Evolutionary conservation across 2,113 vertebrate species (phyloP), one percentile per base, ranked within the genome.

Genomic region (Odontophorus gujanensis): DNA sequence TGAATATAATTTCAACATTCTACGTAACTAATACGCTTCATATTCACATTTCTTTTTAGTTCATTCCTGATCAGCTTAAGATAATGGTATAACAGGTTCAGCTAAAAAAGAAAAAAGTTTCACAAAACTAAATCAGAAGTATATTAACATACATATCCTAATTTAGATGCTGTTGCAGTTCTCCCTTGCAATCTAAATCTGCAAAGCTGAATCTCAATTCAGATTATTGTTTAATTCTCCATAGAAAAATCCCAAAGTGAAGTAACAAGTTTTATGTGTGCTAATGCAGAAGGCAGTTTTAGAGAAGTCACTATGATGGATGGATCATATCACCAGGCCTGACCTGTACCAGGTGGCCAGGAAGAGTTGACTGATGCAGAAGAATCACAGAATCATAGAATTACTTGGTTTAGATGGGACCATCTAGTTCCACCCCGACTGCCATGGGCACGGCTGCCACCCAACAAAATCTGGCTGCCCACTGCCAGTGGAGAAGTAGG

Each of bases 231-330:
- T 80, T 74, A 67, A 61, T 38, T 67, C 32, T 82, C 13, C 63
- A 43, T 40, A 74, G 81, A 81, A 65, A 57, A 43, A 5, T 57
- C 40, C 6, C 20, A 40, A 68, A 32, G 15, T 0, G 0, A 57
- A 36, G 36, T 61, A 81, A 19, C 14, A 57, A 51, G 10, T 57
- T 51, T 51, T 12, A 34, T 2, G 2, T 0, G 0, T 61, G 38
- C 13, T 34, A 21, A 24, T 4, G n/a, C 8, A 61, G 22, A 57
- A 74, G 36, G 21, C 4, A 82, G 47, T 26, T 59, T 69, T 25
- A 22, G 22, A 65, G 11, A n/a, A 79, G 20, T 20, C 11, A 63
- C n/a, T 67, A 19, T 0, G 32, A 40, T 16, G 19, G 59, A 40
- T 16, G 14, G 59, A 76, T 21, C 7, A 53, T n/a, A 8, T 30